Evolutionary conservation across 1,140 invertebrate species (phyloP), one percentile per base, ranked within the genome.

Genomic region (Dendrolimus kikuchii): DNA sequence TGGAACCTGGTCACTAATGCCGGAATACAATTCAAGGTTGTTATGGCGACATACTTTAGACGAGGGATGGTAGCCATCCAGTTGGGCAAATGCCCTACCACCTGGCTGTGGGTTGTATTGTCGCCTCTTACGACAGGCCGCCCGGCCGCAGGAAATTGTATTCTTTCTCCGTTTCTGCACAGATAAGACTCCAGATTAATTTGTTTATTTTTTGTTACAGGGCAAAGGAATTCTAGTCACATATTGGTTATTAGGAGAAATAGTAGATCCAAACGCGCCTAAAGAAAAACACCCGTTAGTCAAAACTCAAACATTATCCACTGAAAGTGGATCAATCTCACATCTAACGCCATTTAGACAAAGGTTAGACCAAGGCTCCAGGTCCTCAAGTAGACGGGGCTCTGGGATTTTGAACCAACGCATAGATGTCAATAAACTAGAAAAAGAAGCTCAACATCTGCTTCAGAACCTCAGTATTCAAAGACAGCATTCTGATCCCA

Each of bases 171-270:
- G n/a, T n/a, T n/a, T n/a, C n/a, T n/a, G n/a, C n/a, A n/a, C n/a
- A n/a, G n/a, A n/a, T n/a, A n/a, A 23, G 23, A 23, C 23, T 23
- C 23, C 23, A 23, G 3, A 23, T 23, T 23, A 23, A 23, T 23
- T 41, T 6, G 36, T 10, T 23, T 41, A 10, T 46, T 9, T 56
- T 59, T 60, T 65, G 51, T 88, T 83, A 49, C 75, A 95, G 93
- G 95, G 95, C n/a, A 97, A 97, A 89, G 95, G 95, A 42, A 91
- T 90, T 76, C 92, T 96, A 90, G 92, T 92, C 49, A 98, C 96
- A 5, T 98, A 96, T 79, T 98, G 96, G 96, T 86, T 98, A 37
- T 90, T 92, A 45, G 95, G 95, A 6, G 93, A 95, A 72, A 79
- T 81, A 41, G 52, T 74, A 8, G 77, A 84, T 49, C 70, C 78